Evolutionary conservation across 2,888 invertebrate species (phyloP), one percentile per base, ranked within the genome.

Genomic region (Lithophane ornitopus): DNA sequence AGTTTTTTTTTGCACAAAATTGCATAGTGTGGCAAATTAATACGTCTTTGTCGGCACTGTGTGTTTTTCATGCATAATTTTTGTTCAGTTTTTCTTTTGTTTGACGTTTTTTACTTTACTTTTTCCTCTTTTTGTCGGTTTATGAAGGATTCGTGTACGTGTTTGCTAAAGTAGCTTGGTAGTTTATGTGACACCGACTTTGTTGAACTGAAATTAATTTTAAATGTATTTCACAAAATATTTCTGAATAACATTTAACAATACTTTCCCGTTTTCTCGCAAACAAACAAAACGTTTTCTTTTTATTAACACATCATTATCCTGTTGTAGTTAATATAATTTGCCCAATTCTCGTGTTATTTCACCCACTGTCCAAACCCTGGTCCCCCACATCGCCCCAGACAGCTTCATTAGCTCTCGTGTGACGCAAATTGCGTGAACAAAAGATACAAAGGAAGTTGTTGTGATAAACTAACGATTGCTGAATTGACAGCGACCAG

Each of bases 401-500:
- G 89, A 89, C 88, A 85, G 88, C 87, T 87, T 89, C 88, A 90
- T 89, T 88, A 89, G 84, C 88, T 81, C 82, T 85, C 87, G 88
- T 86, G 87, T 87, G 89, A 86, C 86, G 88, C 86, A 85, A 85
- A 85, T 89, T 84, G 90, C 90, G 84, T 85, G 90, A 92, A 94
- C 93, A 94, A 94, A 93, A 91, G 93, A 90, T 89, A 89, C 91
- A 91, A 91, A 93, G 94, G 94, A 95, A 94, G 93, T 91, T 86
- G 91, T 90, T 89, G 85, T 92, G 94, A 94, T 94, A 76, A 54
- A 93, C 90, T 93, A 93, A 94, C 93, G 94, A 94, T 92, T 93
- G 92, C 91, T 92, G 92, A 90, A 91, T 91, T 93, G 92, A 93
- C 91, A 91, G 91, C 92, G 86, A 85, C 81, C 91, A 90, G 90